A percentile compares a stretch with the other conserved stretches of the same genome.
phyloP scores from a whole-genome alignment of 1,140 invertebrate species.

The Rhopalosiphum padi region DNA sequence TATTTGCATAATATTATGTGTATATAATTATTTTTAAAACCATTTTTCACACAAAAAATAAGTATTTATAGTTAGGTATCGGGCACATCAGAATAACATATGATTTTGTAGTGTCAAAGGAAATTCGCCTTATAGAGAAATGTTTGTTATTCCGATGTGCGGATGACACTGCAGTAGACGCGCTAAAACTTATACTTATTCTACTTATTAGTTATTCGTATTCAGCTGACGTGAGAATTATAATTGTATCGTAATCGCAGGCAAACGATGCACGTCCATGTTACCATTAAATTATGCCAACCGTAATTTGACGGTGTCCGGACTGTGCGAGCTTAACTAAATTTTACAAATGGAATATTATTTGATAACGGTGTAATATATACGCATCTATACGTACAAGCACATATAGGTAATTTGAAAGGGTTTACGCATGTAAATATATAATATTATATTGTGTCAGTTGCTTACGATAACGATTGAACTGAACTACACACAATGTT shows the following conservation, averaged over 20 bases:
- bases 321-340: background rate
- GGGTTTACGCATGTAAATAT: background rate
- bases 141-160: too few species aligned
- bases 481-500: background rate
- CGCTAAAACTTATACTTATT: background rate
- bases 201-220: background rate
- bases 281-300: background rate
- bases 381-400: background rate
- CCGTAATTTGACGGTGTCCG: background rate
- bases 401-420: background rate
- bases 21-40: background rate
- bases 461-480: background rate
- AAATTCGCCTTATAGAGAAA: too few species aligned
- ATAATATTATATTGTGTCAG: background rate
- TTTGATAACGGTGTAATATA: background rate
- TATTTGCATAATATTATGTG: background rate
- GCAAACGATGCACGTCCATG: background rate
- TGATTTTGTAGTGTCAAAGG: too few species aligned
- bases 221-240: background rate
- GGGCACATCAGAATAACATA: too few species aligned
- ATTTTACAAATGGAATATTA: constrained; percentile 6
- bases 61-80: too few species aligned
- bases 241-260: background rate
- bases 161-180: too few species aligned
- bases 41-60: background rate